These are phyloP conservation scores for Aleiodes alternator DNA, from an alignment of 2,888 invertebrate species.

Conservation along the genomic window DNA sequence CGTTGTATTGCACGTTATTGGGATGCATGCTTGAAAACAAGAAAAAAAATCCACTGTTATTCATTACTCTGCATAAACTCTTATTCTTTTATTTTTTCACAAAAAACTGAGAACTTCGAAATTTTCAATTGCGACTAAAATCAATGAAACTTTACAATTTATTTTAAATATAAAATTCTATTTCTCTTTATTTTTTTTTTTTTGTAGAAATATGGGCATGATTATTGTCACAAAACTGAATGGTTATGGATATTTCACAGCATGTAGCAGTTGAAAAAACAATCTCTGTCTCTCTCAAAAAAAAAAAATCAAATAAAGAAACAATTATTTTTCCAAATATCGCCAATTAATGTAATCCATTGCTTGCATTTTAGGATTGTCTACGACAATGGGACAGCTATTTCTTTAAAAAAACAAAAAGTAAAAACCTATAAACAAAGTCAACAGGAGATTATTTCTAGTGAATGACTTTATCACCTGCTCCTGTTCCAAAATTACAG, in stretches of 20 bases:
- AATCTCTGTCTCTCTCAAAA: neutral
- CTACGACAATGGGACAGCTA: slow-evolving; percentile 75
- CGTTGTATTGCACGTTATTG: slow-evolving; percentile 23
- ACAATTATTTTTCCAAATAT: slow-evolving; percentile 45
- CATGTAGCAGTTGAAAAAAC: slow-evolving; percentile 6
- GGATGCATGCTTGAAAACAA: slow-evolving; percentile 18
- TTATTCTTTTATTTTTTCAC: too few relatives aligned
- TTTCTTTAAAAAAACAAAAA: slow-evolving; percentile 72
- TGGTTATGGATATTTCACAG: slow-evolving; percentile 27
- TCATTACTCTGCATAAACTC: neutral
- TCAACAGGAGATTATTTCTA: slow-evolving; percentile 44
- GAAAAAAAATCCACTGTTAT: slow-evolving; percentile 1
- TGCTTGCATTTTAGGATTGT: slow-evolving; percentile 75
- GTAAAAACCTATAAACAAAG: slow-evolving; percentile 35
- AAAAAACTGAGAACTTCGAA: too few relatives aligned
- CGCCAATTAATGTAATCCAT: slow-evolving; percentile 71
- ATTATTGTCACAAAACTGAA: slow-evolving; percentile 25
- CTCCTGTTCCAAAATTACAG: slow-evolving; percentile 38
- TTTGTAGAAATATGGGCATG: slow-evolving; percentile 24
- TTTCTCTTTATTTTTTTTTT: slow-evolving; percentile 13
- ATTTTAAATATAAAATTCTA: neutral
- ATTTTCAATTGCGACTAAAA: slow-evolving; percentile 1
- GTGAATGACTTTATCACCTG: slow-evolving; percentile 43
- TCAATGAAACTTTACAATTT: neutral
- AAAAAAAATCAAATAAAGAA: slow-evolving; percentile 28